Base-by-base conservation (phyloP, 2,888 invertebrate species). In the Sarcophaga rosellei region DNA sequence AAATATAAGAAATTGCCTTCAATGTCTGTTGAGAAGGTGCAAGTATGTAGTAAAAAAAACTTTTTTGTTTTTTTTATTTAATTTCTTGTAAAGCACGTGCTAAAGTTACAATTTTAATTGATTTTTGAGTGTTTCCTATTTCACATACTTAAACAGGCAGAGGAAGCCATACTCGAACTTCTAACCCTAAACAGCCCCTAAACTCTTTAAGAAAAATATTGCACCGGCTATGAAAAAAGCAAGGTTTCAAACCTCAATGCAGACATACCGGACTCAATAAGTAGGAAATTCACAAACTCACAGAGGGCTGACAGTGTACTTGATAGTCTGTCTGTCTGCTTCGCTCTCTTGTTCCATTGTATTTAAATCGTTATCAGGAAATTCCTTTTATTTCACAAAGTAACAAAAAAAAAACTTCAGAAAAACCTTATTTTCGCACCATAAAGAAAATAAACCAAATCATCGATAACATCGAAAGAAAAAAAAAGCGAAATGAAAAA, bases 51-150 rank as follows among this genome's bases (percentile, higher is more conserved):
- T 35, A 35, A 35, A 35, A n/a, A n/a, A n/a, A n/a, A n/a, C n/a
- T n/a, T 2, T 15, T 15, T 65, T 61, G n/a, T 15, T 65, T 35
- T 11, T 59, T 70, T 75, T 15, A 62, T 74, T 15, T 23, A n/a
- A 23, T 44, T 12, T 53, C 17, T 76, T 12, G 20, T 23, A 65
- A 73, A 74, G 73, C 87, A 87, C 88, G 88, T 88, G 85, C 85
- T 85, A 80, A 88, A 87, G 88, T 87, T 80, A 81, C 77, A 76
- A 84, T 86, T 75, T 72, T 86, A 86, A 86, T 86, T 86, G 86
- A 84, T 86, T 84, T 75, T 74, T 72, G 74, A 86, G 78, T 86
- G 84, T 84, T 84, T 86, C 70, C 86, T 78, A 81, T 75, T 84
- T 84, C 62, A 79, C 77, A 86, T 70, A 78, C 86, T 84, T 81